These are phyloP conservation scores for Chrysolophus pictus DNA, from an alignment of 2,797 vertebrate species.

Conservation along the genomic window DNA sequence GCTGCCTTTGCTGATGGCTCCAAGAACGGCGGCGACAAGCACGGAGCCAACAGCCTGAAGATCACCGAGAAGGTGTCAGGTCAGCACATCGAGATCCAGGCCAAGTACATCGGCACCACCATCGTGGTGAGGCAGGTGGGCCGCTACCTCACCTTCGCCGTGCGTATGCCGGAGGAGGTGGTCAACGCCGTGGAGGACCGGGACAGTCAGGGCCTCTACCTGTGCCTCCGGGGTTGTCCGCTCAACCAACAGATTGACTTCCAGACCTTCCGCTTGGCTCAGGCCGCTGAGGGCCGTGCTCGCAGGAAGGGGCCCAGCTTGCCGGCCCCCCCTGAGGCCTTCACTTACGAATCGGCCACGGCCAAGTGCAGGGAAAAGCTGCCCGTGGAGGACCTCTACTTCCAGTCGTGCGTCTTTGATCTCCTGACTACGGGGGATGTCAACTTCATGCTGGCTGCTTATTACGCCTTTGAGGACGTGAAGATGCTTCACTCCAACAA, in stretches of 20 bases:
- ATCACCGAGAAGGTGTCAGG: slow-evolving; percentile 94
- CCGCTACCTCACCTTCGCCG: slow-evolving; percentile 94
- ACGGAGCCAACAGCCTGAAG: slow-evolving; percentile 91
- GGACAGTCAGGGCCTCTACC: slow-evolving; percentile 93
- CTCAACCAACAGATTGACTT: slow-evolving; percentile 93
- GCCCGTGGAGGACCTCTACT: slow-evolving; percentile 96
- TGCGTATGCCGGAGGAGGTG: slow-evolving; percentile 96
- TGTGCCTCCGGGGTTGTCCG: slow-evolving; percentile 94
- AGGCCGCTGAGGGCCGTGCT: slow-evolving; percentile 71
- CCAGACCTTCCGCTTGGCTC: slow-evolving; percentile 79
- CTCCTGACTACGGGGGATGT: slow-evolving; percentile 95
- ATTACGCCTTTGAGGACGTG: slow-evolving; percentile 96
- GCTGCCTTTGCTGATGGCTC: slow-evolving; percentile 94
- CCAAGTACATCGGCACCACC: slow-evolving; percentile 96
- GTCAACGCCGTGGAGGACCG: slow-evolving; percentile 92
- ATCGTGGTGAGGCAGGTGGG: slow-evolving; percentile 96
- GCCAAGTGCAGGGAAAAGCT: slow-evolving; percentile 95
- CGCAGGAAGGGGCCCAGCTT: slow-evolving; percentile 58
- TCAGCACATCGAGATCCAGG: slow-evolving; percentile 97
- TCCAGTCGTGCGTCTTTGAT: slow-evolving; percentile 97
- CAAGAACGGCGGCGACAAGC: slow-evolving; percentile 92
- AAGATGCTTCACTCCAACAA: slow-evolving; percentile 97
- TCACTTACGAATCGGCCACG: slow-evolving; percentile 88
- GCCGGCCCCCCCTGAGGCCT: slow-evolving; percentile 70
- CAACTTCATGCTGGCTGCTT: slow-evolving; percentile 98